Evolutionary conservation across 2,113 vertebrate genomes (phyloP).

Genomic region (Apistogramma diplotaenia): DNA sequence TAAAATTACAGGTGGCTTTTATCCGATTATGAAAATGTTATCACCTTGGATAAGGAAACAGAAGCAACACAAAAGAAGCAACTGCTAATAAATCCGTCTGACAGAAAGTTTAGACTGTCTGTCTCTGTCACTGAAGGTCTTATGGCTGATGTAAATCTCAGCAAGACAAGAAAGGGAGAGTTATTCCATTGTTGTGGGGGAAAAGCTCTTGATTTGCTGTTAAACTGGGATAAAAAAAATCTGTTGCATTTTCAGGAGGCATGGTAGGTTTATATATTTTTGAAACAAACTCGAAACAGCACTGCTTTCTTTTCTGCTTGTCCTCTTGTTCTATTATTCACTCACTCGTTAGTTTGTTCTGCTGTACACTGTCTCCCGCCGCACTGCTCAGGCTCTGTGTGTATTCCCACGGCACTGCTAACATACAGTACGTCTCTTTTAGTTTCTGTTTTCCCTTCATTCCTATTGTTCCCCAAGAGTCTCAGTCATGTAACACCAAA

Average conservation of each 20-base stretch:
- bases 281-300: constrained; percentile 11
- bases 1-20: not conserved
- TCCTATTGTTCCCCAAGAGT: constrained; percentile 21
- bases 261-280: not conserved
- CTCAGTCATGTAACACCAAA: constrained; percentile 23
- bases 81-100: constrained; percentile 7
- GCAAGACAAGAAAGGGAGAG: constrained; percentile 55
- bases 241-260: constrained; percentile 37
- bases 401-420: constrained; percentile 39
- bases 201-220: constrained; percentile 38
- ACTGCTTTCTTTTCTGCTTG: constrained; percentile 3
- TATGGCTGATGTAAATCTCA: constrained; percentile 55
- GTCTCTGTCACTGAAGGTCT: constrained; percentile 23
- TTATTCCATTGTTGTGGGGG: constrained; percentile 30
- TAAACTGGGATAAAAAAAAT: constrained; percentile 34
- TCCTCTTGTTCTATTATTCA: constrained; percentile 63
- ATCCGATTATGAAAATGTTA: not conserved
- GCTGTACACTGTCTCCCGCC: constrained; percentile 35
- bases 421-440: constrained; percentile 48
- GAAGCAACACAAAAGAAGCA: not conserved
- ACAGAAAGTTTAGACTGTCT: constrained; percentile 6
- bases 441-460: constrained; percentile 20
- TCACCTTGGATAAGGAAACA: not conserved
- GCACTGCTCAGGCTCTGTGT: constrained; percentile 41
- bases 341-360: constrained; percentile 39